Evolutionary conservation across 2,113 vertebrate species (phyloP), one percentile per base, ranked within the genome.

Genomic region (Prietella phreatophila): DNA sequence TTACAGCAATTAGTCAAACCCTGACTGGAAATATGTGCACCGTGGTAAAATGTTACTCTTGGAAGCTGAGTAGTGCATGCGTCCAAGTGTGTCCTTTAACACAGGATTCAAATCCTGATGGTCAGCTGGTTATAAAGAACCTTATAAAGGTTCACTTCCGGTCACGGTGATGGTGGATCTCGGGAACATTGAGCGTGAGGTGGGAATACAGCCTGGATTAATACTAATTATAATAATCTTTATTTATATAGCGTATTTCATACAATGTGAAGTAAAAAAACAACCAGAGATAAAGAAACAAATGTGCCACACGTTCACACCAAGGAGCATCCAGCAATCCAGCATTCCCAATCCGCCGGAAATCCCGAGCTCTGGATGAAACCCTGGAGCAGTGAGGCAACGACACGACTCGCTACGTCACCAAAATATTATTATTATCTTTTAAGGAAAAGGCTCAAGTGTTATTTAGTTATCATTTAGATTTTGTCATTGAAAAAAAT

Each of bases 1-100:
- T 17, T 19, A 69, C 36, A 22, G 71, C 71, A 42, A 75, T 47
- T 89, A 30, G 87, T 61, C 6, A 58, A 87, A 53, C 36, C 79
- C 50, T 67, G 83, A 85, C 83, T 60, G 8, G 19, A 42, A 73
- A 73, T 73, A 39, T 73, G 36, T 42, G 19, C 71, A 39, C 36
- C 4, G 8, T 39, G 11, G 20, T 73, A 9, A 42, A 73, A 42
- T 73, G 42, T 73, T 42, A 42, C 71, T 22, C 33, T 42, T 73
- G 71, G 71, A 42, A 20, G 36, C 17, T 0, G 36, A 42, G 36
- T 1, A 17, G 17, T 73, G 36, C 20, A 22, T 22, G 36, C 2
- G 19, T 42, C 71, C 71, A 73, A 73, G 71, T 20, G 20, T 42
- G 71, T 39, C 36, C 19, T 73, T 33, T 69, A 33, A 69, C 65